These are phyloP conservation scores for Selenia dentaria DNA, from an alignment of 2,888 invertebrate species.

Conservation along the genomic window DNA sequence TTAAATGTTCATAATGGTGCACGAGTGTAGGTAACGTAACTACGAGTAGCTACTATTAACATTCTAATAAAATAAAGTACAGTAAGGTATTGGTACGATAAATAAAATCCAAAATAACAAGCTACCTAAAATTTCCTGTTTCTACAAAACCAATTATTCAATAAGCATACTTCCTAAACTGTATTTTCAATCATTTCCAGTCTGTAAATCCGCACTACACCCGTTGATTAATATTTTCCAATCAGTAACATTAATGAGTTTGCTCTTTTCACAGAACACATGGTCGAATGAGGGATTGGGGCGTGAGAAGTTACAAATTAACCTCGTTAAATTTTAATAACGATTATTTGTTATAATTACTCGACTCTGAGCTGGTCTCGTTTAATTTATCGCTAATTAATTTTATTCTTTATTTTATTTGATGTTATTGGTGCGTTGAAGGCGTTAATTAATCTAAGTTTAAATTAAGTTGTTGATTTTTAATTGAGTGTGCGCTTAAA, in stretches of 20 bases:
- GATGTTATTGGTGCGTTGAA: neutral
- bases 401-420: conserved; percentile 2
- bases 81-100: too few relatives aligned
- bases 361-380: conserved; percentile 13
- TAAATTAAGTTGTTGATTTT: neutral
- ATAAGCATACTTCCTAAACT: too few relatives aligned
- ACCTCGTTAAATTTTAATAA: conserved; percentile 23
- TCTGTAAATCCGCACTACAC: neutral
- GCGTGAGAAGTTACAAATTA: conserved; percentile 21
- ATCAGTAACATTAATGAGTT: conserved; percentile 4
- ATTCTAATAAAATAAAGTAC: too few relatives aligned
- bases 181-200: neutral
- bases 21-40: too few relatives aligned
- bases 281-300: conserved; percentile 67
- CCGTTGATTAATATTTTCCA: neutral
- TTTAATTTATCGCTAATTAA: conserved; percentile 11
- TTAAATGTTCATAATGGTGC: too few relatives aligned
- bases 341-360: conserved; percentile 14
- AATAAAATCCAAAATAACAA: neutral
- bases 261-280: conserved; percentile 63
- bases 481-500: too few relatives aligned
- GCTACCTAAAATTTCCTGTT: too few relatives aligned
- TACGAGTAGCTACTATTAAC: too few relatives aligned
- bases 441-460: too few relatives aligned
- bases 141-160: conserved; percentile 4